Base-by-base conservation (phyloP, 2,888 invertebrate species). In the Eretmocerus hayati region DNA sequence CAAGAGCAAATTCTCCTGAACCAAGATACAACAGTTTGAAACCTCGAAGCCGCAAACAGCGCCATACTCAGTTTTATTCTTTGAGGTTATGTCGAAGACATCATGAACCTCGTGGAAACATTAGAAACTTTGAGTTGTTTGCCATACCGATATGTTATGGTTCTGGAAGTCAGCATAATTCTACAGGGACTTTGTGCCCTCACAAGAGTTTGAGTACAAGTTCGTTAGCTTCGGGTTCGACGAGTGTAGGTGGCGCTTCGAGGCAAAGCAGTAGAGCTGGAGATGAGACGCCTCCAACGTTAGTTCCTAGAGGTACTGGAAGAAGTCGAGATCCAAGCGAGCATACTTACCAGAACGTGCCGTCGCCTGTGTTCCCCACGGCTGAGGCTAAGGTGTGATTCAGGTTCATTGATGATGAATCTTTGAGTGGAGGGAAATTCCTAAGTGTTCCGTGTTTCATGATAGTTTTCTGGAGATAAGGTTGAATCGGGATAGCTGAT, bases 321-420 rank as follows among this genome's bases (percentile, higher is more conserved):
- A 64, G 50, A 56, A 62, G 58, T 47, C 64, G 62, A 23, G 67
- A 69, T 53, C 67, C 66, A 39, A 61, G 64, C 41, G 65, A 66
- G 56, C 77, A 76, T 59, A 74, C 74, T 30, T 77, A 77, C 59
- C 76, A 77, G 66, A 77, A 77, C 59, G 74, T 77, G 50, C 77
- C 77, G 42, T 64, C 72, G 48, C 74, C 75, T 44, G 69, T 74
- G 58, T 73, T 69, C 59, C 74, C 74, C 47, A 53, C 60, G 61
- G 61, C 54, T n/a, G n/a, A n/a, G n/a, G n/a, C n/a, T n/a, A n/a
- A n/a, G n/a, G n/a, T n/a, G n/a, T n/a, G n/a, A n/a, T n/a, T n/a
- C n/a, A n/a, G n/a, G n/a, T n/a, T n/a, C n/a, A n/a, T n/a, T n/a
- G n/a, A n/a, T n/a, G n/a, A n/a, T n/a, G n/a, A n/a, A n/a, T n/a